Percentiles rank a stretch among this genome's conserved stretches.
Conservation (phyloP, 2,797 vertebrate species). For the Falco naumanni region DNA sequence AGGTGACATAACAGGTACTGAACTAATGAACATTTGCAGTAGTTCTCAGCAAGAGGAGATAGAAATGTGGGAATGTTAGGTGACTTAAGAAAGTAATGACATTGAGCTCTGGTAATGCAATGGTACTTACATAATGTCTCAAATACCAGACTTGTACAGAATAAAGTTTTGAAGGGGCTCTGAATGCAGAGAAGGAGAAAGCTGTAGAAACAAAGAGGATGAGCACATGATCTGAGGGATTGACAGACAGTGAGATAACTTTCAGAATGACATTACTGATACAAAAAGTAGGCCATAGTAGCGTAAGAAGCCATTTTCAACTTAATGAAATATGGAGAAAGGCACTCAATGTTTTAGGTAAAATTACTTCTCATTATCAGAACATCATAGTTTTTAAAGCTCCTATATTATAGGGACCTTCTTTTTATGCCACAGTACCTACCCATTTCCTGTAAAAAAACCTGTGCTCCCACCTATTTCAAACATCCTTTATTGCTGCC, state of each 20-base stretch:
- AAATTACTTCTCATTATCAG: not conserved
- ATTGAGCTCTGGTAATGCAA: not conserved
- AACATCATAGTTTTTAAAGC: not conserved
- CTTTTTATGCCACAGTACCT: not conserved
- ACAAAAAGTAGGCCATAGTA: not conserved
- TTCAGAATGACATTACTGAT: not conserved
- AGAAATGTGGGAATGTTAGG: not conserved
- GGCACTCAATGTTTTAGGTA: not conserved
- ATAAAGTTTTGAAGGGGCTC: not conserved
- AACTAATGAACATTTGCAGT: not conserved
- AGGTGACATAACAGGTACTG: not conserved
- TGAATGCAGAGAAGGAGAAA: not conserved
- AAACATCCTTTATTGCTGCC: not conserved
- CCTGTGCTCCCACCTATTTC: not conserved
- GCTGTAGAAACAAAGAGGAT: not conserved
- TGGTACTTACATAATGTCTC: not conserved
- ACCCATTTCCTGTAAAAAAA: not conserved
- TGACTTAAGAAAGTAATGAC: not conserved
- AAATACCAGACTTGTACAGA: not conserved
- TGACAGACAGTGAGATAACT: slow-evolving; percentile 2
- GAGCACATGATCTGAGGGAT: not conserved
- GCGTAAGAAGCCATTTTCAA: not conserved
- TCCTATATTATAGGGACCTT: not conserved
- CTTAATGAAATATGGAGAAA: not conserved
- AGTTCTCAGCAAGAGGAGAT: not conserved